Conservation (phyloP, 2,797 vertebrate genomes). For the Cheirogaleus major region DNA sequence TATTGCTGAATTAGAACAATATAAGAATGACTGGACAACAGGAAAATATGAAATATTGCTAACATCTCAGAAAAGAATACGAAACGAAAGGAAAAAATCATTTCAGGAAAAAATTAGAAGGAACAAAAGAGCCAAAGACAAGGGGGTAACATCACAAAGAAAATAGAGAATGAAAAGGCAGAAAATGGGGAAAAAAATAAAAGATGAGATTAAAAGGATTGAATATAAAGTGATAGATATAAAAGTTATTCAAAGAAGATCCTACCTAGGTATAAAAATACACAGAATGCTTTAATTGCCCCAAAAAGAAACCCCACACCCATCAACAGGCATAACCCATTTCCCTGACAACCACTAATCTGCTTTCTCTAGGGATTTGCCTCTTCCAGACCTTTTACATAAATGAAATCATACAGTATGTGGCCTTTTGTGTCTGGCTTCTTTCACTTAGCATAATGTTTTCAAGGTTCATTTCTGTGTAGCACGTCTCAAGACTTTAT, state of each 20-base stretch:
- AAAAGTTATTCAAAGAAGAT: not conserved
- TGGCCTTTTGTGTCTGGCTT: not conserved
- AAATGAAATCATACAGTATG: not conserved
- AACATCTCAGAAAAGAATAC: not conserved
- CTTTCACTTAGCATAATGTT: not conserved
- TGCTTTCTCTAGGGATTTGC: not conserved
- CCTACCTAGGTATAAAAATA: not conserved
- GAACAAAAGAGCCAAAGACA: not conserved
- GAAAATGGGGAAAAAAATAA: not conserved
- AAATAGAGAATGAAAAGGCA: not conserved
- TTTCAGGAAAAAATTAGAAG: not conserved
- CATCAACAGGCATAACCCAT: not conserved
- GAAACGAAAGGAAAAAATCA: not conserved
- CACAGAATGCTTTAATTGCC: too few species aligned
- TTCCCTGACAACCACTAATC: not conserved
- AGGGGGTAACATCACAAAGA: not conserved
- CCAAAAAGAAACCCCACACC: not conserved
- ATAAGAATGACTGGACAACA: not conserved
- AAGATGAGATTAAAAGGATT: not conserved
- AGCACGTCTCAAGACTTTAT: not conserved
- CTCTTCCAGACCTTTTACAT: not conserved
- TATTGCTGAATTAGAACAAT: not conserved
- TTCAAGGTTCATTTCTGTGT: not conserved
- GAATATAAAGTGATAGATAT: not conserved
- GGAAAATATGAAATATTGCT: not conserved